Evolutionary conservation across 2,797 vertebrate species (phyloP).

Genomic region (Garrulus glandarius): DNA sequence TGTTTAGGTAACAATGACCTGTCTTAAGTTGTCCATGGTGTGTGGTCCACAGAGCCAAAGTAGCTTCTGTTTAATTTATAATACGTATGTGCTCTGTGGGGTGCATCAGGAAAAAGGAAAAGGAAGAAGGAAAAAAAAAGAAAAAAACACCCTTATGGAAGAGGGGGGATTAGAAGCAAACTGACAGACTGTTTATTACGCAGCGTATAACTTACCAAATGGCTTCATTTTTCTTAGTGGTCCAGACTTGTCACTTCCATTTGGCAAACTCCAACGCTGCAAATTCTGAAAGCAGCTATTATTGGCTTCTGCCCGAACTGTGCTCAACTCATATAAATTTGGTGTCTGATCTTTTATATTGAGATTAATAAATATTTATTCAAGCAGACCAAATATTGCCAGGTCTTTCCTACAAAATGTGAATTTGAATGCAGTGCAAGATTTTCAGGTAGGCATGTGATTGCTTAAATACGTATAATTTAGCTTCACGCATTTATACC

Average conservation of each 20-base stretch:
- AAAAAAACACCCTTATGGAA: not conserved
- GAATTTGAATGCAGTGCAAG: not conserved
- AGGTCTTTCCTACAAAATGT: not conserved
- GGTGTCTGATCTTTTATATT: conserved; percentile 62
- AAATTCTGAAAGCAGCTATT: conserved; percentile 60
- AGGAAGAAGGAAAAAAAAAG: accelerated
- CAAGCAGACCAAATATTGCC: conserved; percentile 26
- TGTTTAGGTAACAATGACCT: conserved; percentile 57
- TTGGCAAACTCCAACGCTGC: conserved; percentile 62
- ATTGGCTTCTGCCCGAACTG: conserved; percentile 38
- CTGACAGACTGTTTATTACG: conserved; percentile 71
- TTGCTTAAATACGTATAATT: conserved; percentile 8
- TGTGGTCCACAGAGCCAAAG: conserved; percentile 23
- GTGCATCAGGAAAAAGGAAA: not conserved
- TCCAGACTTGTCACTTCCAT: conserved; percentile 66
- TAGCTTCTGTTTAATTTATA: conserved; percentile 31
- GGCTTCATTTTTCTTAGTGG: conserved; percentile 52
- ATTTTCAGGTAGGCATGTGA: conserved; percentile 26
- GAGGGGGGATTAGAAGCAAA: conserved; percentile 59
- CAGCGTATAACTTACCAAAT: conserved; percentile 49
- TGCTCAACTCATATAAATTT: conserved; percentile 48
- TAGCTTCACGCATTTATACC: not conserved
- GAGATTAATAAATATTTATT: conserved; percentile 63
- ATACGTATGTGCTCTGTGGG: not conserved
- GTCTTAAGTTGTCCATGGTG: not conserved